These are phyloP conservation scores for Styela clava DNA, from an alignment of 23 tunicate species.

Conservation along the genomic window DNA sequence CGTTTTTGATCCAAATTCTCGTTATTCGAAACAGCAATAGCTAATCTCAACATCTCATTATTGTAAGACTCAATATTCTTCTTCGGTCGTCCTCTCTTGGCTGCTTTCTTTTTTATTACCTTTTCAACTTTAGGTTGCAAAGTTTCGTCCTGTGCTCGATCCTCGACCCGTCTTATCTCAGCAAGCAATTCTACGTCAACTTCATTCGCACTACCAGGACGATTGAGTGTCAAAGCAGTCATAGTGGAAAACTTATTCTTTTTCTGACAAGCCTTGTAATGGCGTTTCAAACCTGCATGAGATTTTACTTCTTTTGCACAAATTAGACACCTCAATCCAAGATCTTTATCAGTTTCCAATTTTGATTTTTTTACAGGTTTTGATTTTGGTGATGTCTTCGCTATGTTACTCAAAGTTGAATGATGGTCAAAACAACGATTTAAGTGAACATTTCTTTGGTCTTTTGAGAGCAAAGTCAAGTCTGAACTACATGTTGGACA, in stretches of 20 bases:
- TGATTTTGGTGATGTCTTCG: neutral
- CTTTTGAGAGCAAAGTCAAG: neutral
- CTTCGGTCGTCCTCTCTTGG: neutral
- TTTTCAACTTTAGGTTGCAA: neutral
- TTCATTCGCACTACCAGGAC: neutral
- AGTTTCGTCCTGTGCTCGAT: neutral
- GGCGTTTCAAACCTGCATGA: slow-evolving; percentile 5
- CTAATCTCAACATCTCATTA: slow-evolving; percentile 10
- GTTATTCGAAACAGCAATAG: slow-evolving; percentile 7
- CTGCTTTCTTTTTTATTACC: neutral
- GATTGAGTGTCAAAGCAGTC: slow-evolving; percentile 21
- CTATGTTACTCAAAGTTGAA: too few relatives aligned
- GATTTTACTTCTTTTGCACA: slow-evolving; percentile 7
- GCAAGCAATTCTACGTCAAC: slow-evolving; percentile 4
- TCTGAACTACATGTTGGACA: slow-evolving; percentile 10
- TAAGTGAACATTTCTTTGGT: slow-evolving; percentile 5
- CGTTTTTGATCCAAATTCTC: neutral
- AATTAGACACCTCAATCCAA: neutral
- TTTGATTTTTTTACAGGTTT: neutral
- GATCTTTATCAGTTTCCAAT: neutral
- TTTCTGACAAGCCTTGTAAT: slow-evolving; percentile 10
- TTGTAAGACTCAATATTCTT: neutral
- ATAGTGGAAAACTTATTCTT: slow-evolving; percentile 17
- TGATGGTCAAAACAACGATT: slow-evolving; percentile 17
- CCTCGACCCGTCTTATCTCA: slow-evolving; percentile 1